A percentile compares a stretch with the other conserved stretches of the same genome.
These are phyloP conservation scores for Himalopsyche kuldschensis DNA, from an alignment of 2,888 invertebrate species.

Conservation along the genomic window DNA sequence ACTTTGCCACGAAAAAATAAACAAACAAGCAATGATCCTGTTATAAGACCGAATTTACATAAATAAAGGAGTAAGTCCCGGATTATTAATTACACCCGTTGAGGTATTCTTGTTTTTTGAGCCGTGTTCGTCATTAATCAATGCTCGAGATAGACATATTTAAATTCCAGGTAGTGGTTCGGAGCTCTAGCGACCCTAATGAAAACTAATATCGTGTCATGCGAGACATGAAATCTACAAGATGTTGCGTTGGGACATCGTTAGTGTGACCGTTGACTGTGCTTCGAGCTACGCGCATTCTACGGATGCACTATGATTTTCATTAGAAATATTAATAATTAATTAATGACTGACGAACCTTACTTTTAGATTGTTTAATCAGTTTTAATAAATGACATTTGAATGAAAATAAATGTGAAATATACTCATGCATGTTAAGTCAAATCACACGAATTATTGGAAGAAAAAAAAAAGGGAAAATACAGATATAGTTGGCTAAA, in stretches of 20 bases:
- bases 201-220: slow-evolving; percentile 39
- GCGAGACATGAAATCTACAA: slow-evolving; percentile 37
- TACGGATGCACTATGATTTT: neutral
- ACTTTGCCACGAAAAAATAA: neutral
- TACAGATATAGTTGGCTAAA: too few relatives aligned
- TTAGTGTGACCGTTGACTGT: neutral
- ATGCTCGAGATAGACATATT: slow-evolving; percentile 32
- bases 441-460: too few relatives aligned
- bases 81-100: slow-evolving; percentile 28
- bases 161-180: slow-evolving; percentile 32
- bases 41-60: slow-evolving; percentile 12
- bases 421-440: too few relatives aligned
- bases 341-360: too few relatives aligned
- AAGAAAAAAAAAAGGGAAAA: too few relatives aligned
- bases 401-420: too few relatives aligned
- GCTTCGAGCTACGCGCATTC: neutral
- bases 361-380: too few relatives aligned
- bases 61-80: slow-evolving; percentile 19
- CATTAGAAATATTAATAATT: too few relatives aligned
- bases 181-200: slow-evolving; percentile 32
- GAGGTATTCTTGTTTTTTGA: slow-evolving; percentile 32
- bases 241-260: slow-evolving; percentile 24
- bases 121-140: slow-evolving; percentile 35
- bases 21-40: neutral
- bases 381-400: too few relatives aligned